Evolutionary conservation across 2,797 vertebrate genomes (phyloP).

Genomic region (Urosaurus nigricauda): DNA sequence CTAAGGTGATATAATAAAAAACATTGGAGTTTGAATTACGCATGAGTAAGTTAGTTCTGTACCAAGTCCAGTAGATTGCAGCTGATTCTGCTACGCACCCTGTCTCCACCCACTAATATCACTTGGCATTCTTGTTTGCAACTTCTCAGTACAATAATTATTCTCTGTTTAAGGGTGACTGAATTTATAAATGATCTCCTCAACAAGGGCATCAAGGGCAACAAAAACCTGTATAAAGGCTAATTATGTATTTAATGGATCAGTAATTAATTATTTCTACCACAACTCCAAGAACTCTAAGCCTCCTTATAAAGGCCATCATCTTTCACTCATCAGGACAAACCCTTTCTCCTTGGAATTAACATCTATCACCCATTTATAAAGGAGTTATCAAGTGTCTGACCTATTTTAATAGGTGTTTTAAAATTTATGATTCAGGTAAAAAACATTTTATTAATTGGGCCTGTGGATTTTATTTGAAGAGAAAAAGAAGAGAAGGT

Average conservation of each 20-base stretch:
- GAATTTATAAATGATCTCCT: slow-evolving; percentile 36
- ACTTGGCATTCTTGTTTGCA: neutral
- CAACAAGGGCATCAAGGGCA: slow-evolving; percentile 23
- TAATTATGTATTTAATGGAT: slow-evolving; percentile 34
- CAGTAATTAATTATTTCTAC: slow-evolving; percentile 39
- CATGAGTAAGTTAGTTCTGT: slow-evolving; percentile 10
- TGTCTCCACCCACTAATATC: neutral
- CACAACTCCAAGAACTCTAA: slow-evolving; percentile 20
- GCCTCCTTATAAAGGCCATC: slow-evolving; percentile 10
- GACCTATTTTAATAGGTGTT: slow-evolving; percentile 23
- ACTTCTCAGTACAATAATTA: slow-evolving; percentile 9
- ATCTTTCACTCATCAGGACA: slow-evolving; percentile 41
- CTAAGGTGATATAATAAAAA: slow-evolving; percentile 28
- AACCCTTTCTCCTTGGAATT: slow-evolving; percentile 28
- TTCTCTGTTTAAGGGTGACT: slow-evolving; percentile 12
- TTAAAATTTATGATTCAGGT: neutral
- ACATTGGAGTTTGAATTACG: slow-evolving; percentile 45
- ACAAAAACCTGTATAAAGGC: slow-evolving; percentile 24
- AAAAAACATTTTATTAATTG: neutral
- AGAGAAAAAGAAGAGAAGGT: neutral
- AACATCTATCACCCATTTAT: neutral
- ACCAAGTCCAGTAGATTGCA: neutral
- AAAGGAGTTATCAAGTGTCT: slow-evolving; percentile 19
- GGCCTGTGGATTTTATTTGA: neutral
- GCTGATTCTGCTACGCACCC: neutral